phyloP scores from a whole-genome alignment of 1,140 invertebrate species.

The Limonius californicus region DNA sequence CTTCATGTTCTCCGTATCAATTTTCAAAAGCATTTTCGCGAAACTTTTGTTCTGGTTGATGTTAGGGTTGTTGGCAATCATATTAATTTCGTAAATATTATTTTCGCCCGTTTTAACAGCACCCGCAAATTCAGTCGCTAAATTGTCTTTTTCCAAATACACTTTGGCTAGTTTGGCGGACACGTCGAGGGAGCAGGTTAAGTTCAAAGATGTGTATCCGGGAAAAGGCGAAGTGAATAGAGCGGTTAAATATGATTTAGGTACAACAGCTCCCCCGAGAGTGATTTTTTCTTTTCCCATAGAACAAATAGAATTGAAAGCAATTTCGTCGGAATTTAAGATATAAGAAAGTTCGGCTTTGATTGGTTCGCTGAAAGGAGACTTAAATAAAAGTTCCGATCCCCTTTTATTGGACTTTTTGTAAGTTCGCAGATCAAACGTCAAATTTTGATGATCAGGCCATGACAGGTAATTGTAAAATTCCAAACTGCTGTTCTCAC shows the following conservation, averaged over 20 bases:
- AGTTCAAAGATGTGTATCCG: not conserved
- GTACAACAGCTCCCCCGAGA: not conserved
- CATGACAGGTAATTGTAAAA: not conserved
- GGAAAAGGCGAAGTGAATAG: not conserved
- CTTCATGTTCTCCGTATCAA: not conserved
- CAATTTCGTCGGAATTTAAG: not conserved
- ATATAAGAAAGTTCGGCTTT: not conserved
- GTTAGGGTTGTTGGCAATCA: not conserved
- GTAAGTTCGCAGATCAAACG: not conserved
- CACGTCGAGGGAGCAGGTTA: not conserved
- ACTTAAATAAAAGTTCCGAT: not conserved
- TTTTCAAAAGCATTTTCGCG: not conserved
- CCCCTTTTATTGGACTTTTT: not conserved
- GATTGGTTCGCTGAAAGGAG: not conserved
- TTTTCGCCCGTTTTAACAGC: not conserved
- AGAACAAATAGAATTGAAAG: not conserved
- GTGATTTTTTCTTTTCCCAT: not conserved
- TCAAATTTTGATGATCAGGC: not conserved
- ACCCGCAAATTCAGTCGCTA: not conserved
- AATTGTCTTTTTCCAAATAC: not conserved
- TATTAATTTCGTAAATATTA: not conserved
- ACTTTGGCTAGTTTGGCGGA: not conserved
- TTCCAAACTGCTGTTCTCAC: not conserved
- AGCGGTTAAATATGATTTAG: not conserved
- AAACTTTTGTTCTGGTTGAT: not conserved